Evolutionary conservation across 2,797 vertebrate species (phyloP), one percentile per base, ranked within the genome.

Genomic region (Pseudomugil tenellus): DNA sequence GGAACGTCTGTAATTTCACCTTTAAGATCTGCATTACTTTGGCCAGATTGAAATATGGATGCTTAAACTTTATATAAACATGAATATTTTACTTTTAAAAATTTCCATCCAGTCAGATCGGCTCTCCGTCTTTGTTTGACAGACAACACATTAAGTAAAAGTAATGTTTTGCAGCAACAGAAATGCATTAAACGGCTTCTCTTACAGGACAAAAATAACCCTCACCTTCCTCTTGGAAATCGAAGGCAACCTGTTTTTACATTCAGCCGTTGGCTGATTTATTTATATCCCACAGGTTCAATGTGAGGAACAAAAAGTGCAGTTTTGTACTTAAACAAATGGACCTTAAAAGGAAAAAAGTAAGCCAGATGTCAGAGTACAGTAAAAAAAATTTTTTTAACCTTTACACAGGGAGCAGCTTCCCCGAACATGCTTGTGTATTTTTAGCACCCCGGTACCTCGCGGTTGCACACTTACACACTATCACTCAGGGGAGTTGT

Each of bases 281-380:
- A 90, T 91, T 90, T 60, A 92, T 89, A 62, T 81, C 76, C 83
- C 75, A 13, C 62, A 79, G 80, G 85, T 73, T 62, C 75, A 19
- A 79, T 3, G 49, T 17, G 5, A 67, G 43, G 67, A 34, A 43
- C n/a, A 3, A 72, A 56, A 70, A 76, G 63, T 46, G 49, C 41
- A 83, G 58, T 67, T 56, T 69, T 67, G 48, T 61, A 63, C 58
- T 66, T 66, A 72, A 74, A 76, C 70, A 91, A 88, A 91, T 88
- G 72, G 78, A 73, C 61, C 35, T 77, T 85, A 79, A 87, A 87
- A 81, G 78, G 72, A 66, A 80, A 58, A 83, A 8, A 39, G 59
- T 71, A 53, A 84, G 73, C 39, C 66, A 72, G 67, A 52, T 66
- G 52, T 72, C 55, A 41, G 49, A 74, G 58, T 46, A 34, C 66